phyloP scores from a whole-genome alignment of 2,113 vertebrate genomes.

The Ophthalmolycus amberensis region DNA sequence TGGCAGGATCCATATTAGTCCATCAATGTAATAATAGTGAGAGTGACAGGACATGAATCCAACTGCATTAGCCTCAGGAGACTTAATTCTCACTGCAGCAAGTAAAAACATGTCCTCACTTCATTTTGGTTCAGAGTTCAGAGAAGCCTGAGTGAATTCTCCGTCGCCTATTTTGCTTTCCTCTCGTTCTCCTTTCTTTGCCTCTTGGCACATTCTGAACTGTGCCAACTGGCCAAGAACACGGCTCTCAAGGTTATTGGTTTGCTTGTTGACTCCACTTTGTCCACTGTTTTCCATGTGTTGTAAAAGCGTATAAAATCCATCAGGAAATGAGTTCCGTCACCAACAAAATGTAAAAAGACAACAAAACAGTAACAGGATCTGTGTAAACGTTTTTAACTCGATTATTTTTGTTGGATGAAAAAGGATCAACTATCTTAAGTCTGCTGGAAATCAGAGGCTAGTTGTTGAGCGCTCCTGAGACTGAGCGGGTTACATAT shows the following conservation, averaged over 20 bases:
- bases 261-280: not conserved
- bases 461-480: constrained; percentile 31
- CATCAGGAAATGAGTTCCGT: constrained; percentile 24
- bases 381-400: not conserved
- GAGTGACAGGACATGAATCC: not conserved
- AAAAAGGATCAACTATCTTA: not conserved
- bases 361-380: not conserved
- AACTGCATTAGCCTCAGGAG: constrained; percentile 2
- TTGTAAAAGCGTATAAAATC: not conserved
- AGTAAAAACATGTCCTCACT: constrained; percentile 10
- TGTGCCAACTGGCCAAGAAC: constrained; percentile 6
- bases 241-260: not conserved
- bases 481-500: constrained; percentile 47
- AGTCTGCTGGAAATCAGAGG: constrained; percentile 43
- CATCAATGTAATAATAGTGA: not conserved
- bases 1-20: not conserved
- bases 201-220: not conserved
- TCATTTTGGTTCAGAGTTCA: not conserved
- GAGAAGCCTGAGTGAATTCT: constrained; percentile 6
- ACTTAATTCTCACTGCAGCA: not conserved
- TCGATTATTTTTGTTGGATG: not conserved
- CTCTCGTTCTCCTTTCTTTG: not conserved
- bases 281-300: not conserved
- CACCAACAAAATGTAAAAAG: not conserved
- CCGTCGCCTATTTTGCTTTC: not conserved